These are phyloP conservation scores for Poecilobothrus nobilitatus DNA, from an alignment of 2,888 invertebrate species.

Conservation along the genomic window DNA sequence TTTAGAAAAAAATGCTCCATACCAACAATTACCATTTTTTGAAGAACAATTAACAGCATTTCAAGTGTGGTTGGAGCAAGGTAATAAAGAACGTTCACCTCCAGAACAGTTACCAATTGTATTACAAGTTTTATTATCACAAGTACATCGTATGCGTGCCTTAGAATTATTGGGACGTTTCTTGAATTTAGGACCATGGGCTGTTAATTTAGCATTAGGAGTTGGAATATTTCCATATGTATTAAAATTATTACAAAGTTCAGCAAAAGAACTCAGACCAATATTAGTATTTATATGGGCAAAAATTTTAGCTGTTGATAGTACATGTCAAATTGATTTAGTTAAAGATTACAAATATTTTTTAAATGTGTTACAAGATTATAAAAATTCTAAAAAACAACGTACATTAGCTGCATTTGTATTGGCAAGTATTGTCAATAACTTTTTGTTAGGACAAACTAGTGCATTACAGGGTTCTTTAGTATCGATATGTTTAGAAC, in stretches of 20 bases:
- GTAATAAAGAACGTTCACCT: slow-evolving; percentile 65
- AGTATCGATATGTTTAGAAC: slow-evolving; percentile 86
- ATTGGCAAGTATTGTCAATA: slow-evolving; percentile 84
- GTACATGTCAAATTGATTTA: slow-evolving; percentile 87
- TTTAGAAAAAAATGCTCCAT: slow-evolving; percentile 51
- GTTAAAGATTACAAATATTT: slow-evolving; percentile 96
- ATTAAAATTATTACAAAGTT: slow-evolving; percentile 89
- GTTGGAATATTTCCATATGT: slow-evolving; percentile 99
- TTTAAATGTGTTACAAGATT: slow-evolving; percentile 81
- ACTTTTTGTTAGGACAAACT: slow-evolving; percentile 81
- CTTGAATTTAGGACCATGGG: slow-evolving; percentile 91
- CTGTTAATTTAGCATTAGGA: slow-evolving; percentile 88
- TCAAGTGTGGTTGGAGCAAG: slow-evolving; percentile 54
- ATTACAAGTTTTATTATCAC: slow-evolving; percentile 71
- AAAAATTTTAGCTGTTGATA: slow-evolving; percentile 93
- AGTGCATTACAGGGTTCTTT: slow-evolving; percentile 82
- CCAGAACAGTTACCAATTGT: slow-evolving; percentile 97
- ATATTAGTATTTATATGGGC: slow-evolving; percentile 98
- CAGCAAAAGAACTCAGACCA: slow-evolving; percentile 83
- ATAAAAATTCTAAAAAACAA: slow-evolving; percentile 70
- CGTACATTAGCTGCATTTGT: slow-evolving; percentile 93
- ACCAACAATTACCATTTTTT: slow-evolving; percentile 83
- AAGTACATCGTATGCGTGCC: slow-evolving; percentile 82
- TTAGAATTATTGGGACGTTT: slow-evolving; percentile 88
- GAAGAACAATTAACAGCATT: slow-evolving; percentile 97